Evolutionary conservation across 2,888 invertebrate genomes (phyloP), one percentile per base, ranked within the genome.

Genomic region (Trichacis sp.): DNA sequence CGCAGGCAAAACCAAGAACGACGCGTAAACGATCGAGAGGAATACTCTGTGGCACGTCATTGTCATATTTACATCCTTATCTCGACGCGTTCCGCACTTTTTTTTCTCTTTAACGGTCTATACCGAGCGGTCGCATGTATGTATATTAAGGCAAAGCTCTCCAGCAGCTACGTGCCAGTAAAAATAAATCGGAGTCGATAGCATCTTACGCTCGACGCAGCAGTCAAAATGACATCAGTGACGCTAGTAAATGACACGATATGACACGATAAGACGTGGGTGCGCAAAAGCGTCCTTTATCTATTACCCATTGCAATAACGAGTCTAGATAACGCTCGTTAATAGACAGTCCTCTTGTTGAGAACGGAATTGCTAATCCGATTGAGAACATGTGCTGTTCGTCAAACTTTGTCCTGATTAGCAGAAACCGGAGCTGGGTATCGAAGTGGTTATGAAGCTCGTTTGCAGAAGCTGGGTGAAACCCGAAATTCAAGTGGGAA

Each of bases 151-250:
- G 24, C 29, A 24, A n/a, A 24, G 46, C 14, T 12, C 2, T 8
- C 11, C 29, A 24, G 24, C 43, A 3, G 15, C 40, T 40, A 15
- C 15, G 8, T 8, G 8, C 46, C 24, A 12, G 29, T 46, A 46
- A 46, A 46, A 46, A 46, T 46, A 46, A 46, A 46, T 46, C 24
- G 12, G 18, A 46, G 24, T 4, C 12, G 46, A 46, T 46, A 46
- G 46, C 24, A 46, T 46, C 46, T 46, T 24, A 24, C 46, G 46
- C 24, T 46, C 18, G 18, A 46, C 18, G 46, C 46, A 18, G 24
- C 29, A 46, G 46, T 24, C 20, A 46, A n/a, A 46, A 46, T 11
- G 15, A 46, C 24, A 46, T 46, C 46, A 46, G n/a, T 24, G 24
- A 29, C 5, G 20, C 46, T 24, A 8, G 24, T 24, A 46, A 46